Conservation (phyloP, 30 jellyfish, hydroid and myxozoan genomes). For the Cassiopea xamachana region DNA sequence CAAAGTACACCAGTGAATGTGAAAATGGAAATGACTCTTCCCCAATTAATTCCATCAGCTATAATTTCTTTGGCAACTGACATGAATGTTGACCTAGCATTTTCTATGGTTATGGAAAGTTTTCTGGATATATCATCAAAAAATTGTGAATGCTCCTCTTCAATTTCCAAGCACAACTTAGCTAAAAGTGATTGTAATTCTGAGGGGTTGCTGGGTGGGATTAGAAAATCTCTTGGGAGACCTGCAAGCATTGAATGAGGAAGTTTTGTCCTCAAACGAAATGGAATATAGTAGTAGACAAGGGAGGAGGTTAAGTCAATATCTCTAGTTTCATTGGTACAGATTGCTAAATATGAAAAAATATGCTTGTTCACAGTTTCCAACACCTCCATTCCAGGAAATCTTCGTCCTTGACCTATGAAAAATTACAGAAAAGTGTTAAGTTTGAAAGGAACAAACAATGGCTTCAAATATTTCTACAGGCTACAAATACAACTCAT, state of each 20-base stretch:
- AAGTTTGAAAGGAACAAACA: no score
- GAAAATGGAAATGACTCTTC: slow-evolving; percentile 69
- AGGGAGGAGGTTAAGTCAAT: slow-evolving; percentile 30
- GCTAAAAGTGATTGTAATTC: slow-evolving; percentile 59
- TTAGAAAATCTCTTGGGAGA: slow-evolving; percentile 73
- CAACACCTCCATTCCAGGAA: slow-evolving; percentile 31
- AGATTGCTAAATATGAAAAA: slow-evolving; percentile 20
- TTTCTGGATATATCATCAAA: slow-evolving; percentile 62
- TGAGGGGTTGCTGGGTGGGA: slow-evolving; percentile 75
- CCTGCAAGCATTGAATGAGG: slow-evolving; percentile 74
- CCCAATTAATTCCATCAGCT: slow-evolving; percentile 83
- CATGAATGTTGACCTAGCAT: slow-evolving; percentile 51
- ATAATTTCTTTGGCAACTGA: slow-evolving; percentile 63
- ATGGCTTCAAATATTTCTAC: no score
- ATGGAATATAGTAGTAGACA: slow-evolving; percentile 75
- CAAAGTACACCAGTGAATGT: slow-evolving; percentile 77
- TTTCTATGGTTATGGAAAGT: slow-evolving; percentile 33
- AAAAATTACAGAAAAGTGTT: background rate
- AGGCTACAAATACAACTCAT: no score
- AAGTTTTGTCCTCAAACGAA: slow-evolving; percentile 64
- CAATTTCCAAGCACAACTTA: slow-evolving; percentile 74
- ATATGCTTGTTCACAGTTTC: slow-evolving; percentile 35
- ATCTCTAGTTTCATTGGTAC: slow-evolving; percentile 4
- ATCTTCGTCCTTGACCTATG: slow-evolving; percentile 77
- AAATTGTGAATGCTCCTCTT: slow-evolving; percentile 51